These are phyloP conservation scores for Menidia beryllina DNA, from an alignment of 2,113 vertebrate species.

Conservation along the genomic window DNA sequence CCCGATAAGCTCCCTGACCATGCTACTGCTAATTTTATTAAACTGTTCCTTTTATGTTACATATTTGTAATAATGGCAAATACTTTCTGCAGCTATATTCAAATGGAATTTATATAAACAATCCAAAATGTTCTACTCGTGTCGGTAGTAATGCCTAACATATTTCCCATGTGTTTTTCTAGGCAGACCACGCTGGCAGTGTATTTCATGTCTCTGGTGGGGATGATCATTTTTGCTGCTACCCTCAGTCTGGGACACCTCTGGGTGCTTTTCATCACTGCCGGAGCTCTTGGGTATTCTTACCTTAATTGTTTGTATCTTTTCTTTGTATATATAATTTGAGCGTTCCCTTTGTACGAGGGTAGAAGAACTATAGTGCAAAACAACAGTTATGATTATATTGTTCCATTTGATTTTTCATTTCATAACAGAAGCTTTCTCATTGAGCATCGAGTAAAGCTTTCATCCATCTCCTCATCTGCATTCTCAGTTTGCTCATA, in stretches of 20 bases:
- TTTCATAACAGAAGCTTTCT: too few relatives aligned
- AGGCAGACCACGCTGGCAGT: conserved; percentile 91
- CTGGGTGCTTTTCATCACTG: conserved; percentile 94
- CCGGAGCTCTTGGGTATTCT: conserved; percentile 89
- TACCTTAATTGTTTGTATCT: background rate
- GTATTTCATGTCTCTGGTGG: conserved; percentile 91
- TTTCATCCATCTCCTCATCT: too few relatives aligned
- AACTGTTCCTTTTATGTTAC: too few relatives aligned
- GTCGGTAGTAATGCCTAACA: too few relatives aligned
- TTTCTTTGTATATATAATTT: background rate
- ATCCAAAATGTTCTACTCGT: background rate
- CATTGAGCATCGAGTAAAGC: too few relatives aligned
- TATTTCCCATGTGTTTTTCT: conserved; percentile 24
- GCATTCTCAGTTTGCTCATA: too few relatives aligned
- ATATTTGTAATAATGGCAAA: too few relatives aligned
- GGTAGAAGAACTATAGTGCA: too few relatives aligned
- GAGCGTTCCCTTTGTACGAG: background rate
- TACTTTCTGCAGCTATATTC: rapidly evolving
- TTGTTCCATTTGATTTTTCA: too few relatives aligned
- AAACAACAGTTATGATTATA: too few relatives aligned
- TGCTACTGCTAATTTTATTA: too few relatives aligned
- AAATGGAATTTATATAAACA: background rate
- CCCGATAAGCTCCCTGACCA: too few relatives aligned
- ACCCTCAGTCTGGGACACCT: conserved; percentile 87
- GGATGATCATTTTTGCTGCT: conserved; percentile 89